Base-by-base conservation (phyloP, 2,888 invertebrate species). In the Prosopocoilus inquinatus region DNA sequence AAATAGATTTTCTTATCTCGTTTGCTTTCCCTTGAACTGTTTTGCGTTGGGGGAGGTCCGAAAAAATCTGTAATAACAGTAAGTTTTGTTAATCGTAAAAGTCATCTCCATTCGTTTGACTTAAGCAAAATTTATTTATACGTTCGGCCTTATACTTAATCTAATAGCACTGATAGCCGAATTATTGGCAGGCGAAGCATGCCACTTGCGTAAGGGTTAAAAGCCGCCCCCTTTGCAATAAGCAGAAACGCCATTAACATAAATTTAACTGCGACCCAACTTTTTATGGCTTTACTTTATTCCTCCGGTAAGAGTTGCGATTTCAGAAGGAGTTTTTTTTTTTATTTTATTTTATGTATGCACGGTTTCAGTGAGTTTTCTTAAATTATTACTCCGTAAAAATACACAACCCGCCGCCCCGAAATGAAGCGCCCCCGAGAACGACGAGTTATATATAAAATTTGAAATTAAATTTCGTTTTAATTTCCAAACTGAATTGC, bases 211-310 rank as follows among this genome's bases (percentile, higher is more conserved):
- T 15, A 43, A 43, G 43, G 43, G 43, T 41, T 53, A 43, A 53
- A 53, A 47, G 20, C 47, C 53, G 47, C 47, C 53, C 47, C 47
- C 39, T 11, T 34, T 47, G 53, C 53, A 53, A 53, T 60, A 62
- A 60, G 62, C 61, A 62, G 65, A 65, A 65, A 67, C 58, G 63
- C 67, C 67, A 70, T 70, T 70, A 70, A 67, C 70, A 70, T 70
- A 68, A 70, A 70, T 68, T 70, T 66, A 66, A 68, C 65, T 65
- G 64, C 55, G 63, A 61, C 64, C 63, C 65, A 68, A 68, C 63
- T 68, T 68, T 68, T 70, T 68, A 68, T 67, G 63, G 64, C 64
- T 68, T 67, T 67, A 65, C 67, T 68, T 70, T 68, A 69, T 69
- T 67, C 65, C 66, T 46, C 59, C 59, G 54, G 64, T 64, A 62